phyloP scores from a whole-genome alignment of 2,797 vertebrate species.

The Lepus oiostolus region DNA sequence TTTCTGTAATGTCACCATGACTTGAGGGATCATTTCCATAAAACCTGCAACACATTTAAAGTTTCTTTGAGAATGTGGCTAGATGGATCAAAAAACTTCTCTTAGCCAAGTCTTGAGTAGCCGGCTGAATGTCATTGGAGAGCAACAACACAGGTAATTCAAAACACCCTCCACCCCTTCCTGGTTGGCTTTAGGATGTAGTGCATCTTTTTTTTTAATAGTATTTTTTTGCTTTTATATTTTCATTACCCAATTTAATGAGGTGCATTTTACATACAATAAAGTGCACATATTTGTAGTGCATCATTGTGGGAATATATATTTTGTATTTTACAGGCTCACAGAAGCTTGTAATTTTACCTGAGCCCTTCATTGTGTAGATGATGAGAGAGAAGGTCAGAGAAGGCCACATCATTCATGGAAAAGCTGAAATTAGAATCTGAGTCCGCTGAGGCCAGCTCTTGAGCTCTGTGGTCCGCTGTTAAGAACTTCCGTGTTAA shows the following conservation, averaged over 20 bases:
- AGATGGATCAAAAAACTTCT: neutral
- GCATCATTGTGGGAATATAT: neutral
- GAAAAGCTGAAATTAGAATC: neutral
- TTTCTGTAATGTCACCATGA: neutral
- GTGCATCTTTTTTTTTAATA: neutral
- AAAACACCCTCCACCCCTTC: neutral
- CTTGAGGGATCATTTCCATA: neutral
- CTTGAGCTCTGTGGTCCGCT: neutral
- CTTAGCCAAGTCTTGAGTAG: neutral
- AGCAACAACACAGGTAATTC: neutral
- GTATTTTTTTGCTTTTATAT: too few species aligned
- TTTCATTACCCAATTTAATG: too few species aligned
- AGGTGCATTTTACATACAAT: too few species aligned
- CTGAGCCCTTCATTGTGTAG: neutral
- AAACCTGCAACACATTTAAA: neutral
- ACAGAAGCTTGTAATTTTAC: slow-evolving; percentile 16
- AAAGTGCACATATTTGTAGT: neutral
- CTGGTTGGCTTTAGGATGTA: neutral
- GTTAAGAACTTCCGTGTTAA: neutral
- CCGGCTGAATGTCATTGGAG: neutral
- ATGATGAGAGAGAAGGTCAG: neutral
- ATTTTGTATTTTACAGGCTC: neutral
- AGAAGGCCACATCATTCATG: neutral
- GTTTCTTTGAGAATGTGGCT: neutral
- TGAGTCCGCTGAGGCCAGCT: neutral